Conservation (phyloP, 2,888 invertebrate species). For the Cephus nigrinus region DNA sequence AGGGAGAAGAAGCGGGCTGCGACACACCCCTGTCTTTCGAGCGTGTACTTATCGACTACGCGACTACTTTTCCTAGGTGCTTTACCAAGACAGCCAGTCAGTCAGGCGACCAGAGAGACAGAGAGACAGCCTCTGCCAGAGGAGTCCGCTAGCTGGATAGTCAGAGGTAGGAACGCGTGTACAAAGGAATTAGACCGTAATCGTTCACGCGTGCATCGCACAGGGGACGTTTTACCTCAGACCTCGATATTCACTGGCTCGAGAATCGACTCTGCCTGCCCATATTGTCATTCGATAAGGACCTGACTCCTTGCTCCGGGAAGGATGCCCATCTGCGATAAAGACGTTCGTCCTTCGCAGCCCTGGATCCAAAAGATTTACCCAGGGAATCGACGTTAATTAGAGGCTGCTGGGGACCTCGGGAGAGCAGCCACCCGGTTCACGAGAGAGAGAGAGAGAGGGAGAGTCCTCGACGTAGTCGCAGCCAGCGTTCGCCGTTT, state of each 20-base stretch:
- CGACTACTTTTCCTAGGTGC: slow-evolving; percentile 44
- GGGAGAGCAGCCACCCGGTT: not conserved
- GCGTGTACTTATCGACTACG: slow-evolving; percentile 61
- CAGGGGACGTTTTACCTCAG: slow-evolving; percentile 47
- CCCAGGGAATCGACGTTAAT: not conserved
- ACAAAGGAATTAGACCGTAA: slow-evolving; percentile 64
- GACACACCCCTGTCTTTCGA: slow-evolving; percentile 60
- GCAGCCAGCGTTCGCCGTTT: not conserved
- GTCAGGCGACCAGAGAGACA: not conserved
- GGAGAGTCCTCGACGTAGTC: not conserved
- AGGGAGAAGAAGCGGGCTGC: slow-evolving; percentile 11
- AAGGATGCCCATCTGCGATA: not conserved
- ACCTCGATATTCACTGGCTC: slow-evolving; percentile 50
- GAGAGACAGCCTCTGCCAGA: slow-evolving; percentile 38
- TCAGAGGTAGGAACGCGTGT: slow-evolving; percentile 43
- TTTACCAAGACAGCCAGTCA: slow-evolving; percentile 3
- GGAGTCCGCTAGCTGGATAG: slow-evolving; percentile 42
- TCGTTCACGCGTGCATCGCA: slow-evolving; percentile 57
- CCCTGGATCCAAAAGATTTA: not conserved
- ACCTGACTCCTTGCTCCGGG: not conserved
- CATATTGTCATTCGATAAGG: not conserved
- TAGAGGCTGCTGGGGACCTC: not conserved
- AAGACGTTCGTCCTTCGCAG: not conserved
- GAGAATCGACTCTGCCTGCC: slow-evolving; percentile 11
- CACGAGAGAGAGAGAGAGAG: slow-evolving; percentile 2